Base-by-base conservation (phyloP, 2,113 vertebrate species). In the Camelus bactrianus region DNA sequence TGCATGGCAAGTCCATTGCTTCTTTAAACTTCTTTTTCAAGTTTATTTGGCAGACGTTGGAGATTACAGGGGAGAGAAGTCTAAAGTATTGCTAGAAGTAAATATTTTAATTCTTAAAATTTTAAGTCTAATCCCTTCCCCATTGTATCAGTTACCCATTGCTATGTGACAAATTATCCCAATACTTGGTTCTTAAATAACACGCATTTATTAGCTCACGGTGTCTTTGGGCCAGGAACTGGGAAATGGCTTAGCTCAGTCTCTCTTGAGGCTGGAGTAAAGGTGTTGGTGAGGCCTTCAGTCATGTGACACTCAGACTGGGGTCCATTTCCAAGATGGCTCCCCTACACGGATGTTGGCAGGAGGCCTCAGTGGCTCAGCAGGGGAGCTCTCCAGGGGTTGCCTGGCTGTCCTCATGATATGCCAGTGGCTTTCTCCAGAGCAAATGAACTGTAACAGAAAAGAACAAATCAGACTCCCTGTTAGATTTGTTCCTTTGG, bases 271-370 rank as follows among this genome's bases (percentile, higher is more conserved):
- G 48, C 14, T 83, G 58, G 8, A 67, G 35, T 52, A 14, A 77
- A 90, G 60, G 30, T 65, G 12, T 15, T 7, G n/a, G 56, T 1
- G 19, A 65, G 38, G 22, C 38, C 35, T 35, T 35, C 35, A 35
- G 38, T 67, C n/a, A 60, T 32, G 35, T 48, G 38, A 81, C 8
- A 28, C 26, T 32, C 52, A 4, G 48, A 35, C 64, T 10, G 50
- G 62, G 24, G 38, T 42, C 9, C 16, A 28, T 83, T 42, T 76
- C 48, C 77, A 76, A 50, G 50, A 38, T 50, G 69, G 15, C 20
- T 0, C 0, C 4, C 7, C 65, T 48, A 46, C 58, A 17, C 19
- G 2, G 32, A 5, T 52, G 19, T 50, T 52, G 24, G 32, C 17
- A 24, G 38, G 24, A 52, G 26, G 60, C 38, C 10, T 72, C 42